These are phyloP conservation scores for Diadumene lineata DNA, from an alignment of 92 coral and sea anemone genomes.

Conservation along the genomic window DNA sequence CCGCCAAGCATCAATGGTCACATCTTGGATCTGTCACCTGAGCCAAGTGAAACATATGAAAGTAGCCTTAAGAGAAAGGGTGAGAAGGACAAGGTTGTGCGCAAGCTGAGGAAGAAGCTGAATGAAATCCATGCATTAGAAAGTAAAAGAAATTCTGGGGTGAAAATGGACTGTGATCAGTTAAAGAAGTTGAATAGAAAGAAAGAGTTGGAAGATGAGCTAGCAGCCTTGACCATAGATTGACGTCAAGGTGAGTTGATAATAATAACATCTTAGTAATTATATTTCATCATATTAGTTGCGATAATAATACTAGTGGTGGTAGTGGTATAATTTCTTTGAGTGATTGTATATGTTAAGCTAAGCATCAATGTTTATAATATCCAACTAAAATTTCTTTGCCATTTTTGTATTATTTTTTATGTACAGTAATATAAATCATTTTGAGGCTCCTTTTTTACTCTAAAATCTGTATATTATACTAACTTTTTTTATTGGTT, in stretches of 20 bases:
- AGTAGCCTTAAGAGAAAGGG: constrained; percentile 40
- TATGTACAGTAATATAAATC: no score
- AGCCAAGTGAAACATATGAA: constrained; percentile 35
- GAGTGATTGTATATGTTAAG: no score
- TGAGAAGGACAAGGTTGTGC: constrained; percentile 72
- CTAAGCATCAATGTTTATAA: no score
- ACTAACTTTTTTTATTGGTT: no score
- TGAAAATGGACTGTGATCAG: constrained; percentile 81
- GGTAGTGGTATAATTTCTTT: no score
- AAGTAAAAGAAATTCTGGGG: constrained; percentile 57
- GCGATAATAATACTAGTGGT: no score
- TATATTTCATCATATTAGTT: neutral
- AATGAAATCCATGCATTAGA: constrained; percentile 66
- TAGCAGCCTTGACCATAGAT: constrained; percentile 54
- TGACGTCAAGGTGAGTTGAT: constrained; percentile 31
- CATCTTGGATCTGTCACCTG: constrained; percentile 34
- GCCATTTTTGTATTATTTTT: no score
- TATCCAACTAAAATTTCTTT: no score
- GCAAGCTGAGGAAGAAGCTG: constrained; percentile 83
- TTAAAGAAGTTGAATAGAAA: constrained; percentile 81
- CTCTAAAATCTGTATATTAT: no score
- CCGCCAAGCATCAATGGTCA: constrained; percentile 45
- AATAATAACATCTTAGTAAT: neutral
- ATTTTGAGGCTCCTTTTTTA: no score
- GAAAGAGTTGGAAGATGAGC: constrained; percentile 72